Evolutionary conservation across 2,797 vertebrate species (phyloP).

Genomic region (Siniperca obscura): DNA sequence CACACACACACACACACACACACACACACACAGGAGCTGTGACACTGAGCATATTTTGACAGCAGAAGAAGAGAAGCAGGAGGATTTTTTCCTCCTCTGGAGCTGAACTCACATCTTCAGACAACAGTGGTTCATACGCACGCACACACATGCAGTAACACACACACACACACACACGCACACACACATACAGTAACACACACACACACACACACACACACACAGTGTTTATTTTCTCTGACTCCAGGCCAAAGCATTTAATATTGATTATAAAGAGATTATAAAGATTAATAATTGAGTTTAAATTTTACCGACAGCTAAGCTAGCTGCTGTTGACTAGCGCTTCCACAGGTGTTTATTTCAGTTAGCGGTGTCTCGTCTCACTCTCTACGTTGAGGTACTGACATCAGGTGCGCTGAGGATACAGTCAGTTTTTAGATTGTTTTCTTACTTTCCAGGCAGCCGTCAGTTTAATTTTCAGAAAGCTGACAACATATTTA

Average conservation of each 20-base stretch:
- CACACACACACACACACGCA: background rate
- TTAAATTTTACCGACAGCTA: background rate
- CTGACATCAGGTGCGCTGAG: background rate
- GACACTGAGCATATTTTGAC: constrained; percentile 34
- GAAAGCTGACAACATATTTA: background rate
- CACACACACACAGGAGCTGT: constrained; percentile 19
- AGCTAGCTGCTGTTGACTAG: background rate
- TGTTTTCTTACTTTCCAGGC: background rate
- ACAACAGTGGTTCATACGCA: background rate
- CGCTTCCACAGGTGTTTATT: no score
- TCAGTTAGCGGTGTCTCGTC: no score
- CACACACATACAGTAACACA: constrained; percentile 22
- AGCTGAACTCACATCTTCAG: constrained; percentile 14
- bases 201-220: constrained; percentile 25
- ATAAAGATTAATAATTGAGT: background rate
- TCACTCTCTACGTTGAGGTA: no score
- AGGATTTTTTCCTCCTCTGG: background rate
- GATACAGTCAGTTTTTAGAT: background rate
- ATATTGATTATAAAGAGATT: constrained; percentile 7
- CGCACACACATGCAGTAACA: constrained; percentile 19
- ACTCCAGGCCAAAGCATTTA: background rate
- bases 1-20: background rate
- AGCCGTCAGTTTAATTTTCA: background rate
- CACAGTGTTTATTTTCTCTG: no score
- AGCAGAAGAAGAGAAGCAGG: constrained; percentile 27